Base-by-base conservation (phyloP, 2,113 vertebrate species). In the Centropus unirufus region DNA sequence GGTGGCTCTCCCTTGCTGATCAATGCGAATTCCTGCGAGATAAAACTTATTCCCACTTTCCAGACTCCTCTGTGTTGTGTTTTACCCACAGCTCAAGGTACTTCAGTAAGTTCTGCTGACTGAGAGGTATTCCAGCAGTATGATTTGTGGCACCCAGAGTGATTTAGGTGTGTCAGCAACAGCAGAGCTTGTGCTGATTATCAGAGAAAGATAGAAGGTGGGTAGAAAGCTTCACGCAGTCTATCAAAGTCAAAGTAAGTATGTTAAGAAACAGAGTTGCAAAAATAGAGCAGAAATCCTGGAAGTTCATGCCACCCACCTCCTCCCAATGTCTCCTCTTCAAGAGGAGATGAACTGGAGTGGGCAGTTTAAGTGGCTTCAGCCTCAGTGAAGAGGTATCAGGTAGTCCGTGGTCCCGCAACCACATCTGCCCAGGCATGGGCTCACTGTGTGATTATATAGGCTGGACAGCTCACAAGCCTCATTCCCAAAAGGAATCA, bases 391-490 rank as follows among this genome's bases (percentile, higher is more conserved):
- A 76, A 47, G 26, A 51, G 40, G 12, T 21, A 36, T 6, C 46
- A 7, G 12, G 22, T 14, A 32, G 49, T 22, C 40, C 9, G 0
- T n/a, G 42, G 29, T 20, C 46, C 13, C 12, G 1, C 1, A 0
- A 51, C 3, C 1, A 0, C 3, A 11, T 55, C 4, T 2, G 21
- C 46, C 11, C n/a, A 26, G 32, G 9, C 0, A 0, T 14, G 51
- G 36, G 13, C 3, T 79, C 2, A 1, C 55, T 8, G 29, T 4
- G 2, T 23, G 29, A n/a, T 36, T 19, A 4, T 14, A 36, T 30
- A 78, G 51, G 19, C 51, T 67, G 39, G 52, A 14, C 42, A 82
- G 66, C n/a, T 70, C 68, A 66, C 30, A 87, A 27, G 13, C 11
- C 54, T 58, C 0, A 0, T 44, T 77, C 67, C 84, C 5, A 2